These are phyloP conservation scores for Frieseomelitta varia DNA, from an alignment of 1,140 invertebrate species.

Conservation along the genomic window DNA sequence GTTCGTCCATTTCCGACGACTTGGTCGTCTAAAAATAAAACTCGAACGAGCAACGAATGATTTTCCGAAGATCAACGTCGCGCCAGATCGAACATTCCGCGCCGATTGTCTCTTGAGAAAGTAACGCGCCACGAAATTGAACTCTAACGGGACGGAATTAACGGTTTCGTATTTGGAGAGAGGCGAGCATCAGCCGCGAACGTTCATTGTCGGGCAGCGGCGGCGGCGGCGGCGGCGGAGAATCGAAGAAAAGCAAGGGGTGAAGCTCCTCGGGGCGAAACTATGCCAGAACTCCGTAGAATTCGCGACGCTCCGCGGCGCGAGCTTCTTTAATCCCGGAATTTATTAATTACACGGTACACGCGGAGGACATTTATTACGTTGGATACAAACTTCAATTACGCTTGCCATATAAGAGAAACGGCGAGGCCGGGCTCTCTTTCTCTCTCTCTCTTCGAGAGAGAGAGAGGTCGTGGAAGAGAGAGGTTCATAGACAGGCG, in stretches of 20 bases:
- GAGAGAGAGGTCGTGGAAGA: conserved; percentile 18
- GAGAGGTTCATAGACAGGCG: conserved; percentile 33
- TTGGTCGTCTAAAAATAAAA: too few species aligned
- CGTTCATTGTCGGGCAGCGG: neutral
- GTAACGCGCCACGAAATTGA: neutral
- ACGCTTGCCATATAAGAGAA: conserved; percentile 45
- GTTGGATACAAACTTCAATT: conserved; percentile 50
- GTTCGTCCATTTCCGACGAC: neutral
- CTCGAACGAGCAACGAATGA: too few species aligned
- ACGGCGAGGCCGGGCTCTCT: neutral
- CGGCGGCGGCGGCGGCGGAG: too few species aligned
- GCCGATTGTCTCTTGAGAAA: neutral
- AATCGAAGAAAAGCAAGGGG: neutral
- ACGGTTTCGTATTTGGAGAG: neutral
- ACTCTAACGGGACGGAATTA: neutral
- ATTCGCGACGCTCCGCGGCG: neutral
- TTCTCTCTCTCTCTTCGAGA: neutral
- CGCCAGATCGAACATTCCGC: too few species aligned
- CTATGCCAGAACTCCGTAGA: conserved; percentile 17
- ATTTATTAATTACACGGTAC: conserved; percentile 49
- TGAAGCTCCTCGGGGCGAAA: neutral
- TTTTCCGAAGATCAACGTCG: too few species aligned
- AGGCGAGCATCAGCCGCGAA: neutral
- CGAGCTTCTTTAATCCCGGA: conserved; percentile 47
- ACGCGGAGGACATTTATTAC: conserved; percentile 47